Conservation (phyloP, 2,888 invertebrate genomes). For the Euzophera pinguis region DNA sequence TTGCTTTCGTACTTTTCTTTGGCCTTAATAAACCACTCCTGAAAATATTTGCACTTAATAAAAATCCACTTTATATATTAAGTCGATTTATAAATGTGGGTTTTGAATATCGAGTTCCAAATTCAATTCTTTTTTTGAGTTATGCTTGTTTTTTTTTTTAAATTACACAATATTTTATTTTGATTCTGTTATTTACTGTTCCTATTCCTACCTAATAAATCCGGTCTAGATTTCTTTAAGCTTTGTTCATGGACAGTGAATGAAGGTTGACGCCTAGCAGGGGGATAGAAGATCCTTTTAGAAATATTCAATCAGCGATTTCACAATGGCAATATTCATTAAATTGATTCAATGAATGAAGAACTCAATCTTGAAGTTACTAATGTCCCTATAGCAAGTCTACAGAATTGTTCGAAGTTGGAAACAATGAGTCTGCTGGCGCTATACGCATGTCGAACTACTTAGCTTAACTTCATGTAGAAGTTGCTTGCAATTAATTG, state of each 20-base stretch:
- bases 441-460: conserved; percentile 24
- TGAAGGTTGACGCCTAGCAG: conserved; percentile 1
- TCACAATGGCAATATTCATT: conserved; percentile 6
- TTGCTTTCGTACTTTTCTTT: no score
- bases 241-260: neutral
- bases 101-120: no score
- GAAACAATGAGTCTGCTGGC: conserved; percentile 26
- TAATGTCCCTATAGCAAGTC: conserved; percentile 7
- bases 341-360: conserved; percentile 13
- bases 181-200: no score
- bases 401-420: conserved; percentile 21
- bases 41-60: no score
- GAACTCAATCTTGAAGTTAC: conserved; percentile 10
- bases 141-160: no score
- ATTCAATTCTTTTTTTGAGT: no score
- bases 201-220: neutral
- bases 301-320: conserved; percentile 5
- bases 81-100: no score
- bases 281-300: neutral
- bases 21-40: no score
- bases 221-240: neutral
- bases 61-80: no score
- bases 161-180: no score
- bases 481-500: conserved; percentile 48
- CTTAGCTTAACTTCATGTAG: conserved; percentile 36